These are phyloP conservation scores for Burhinus oedicnemus DNA, from an alignment of 2,113 vertebrate species.

Conservation along the genomic window DNA sequence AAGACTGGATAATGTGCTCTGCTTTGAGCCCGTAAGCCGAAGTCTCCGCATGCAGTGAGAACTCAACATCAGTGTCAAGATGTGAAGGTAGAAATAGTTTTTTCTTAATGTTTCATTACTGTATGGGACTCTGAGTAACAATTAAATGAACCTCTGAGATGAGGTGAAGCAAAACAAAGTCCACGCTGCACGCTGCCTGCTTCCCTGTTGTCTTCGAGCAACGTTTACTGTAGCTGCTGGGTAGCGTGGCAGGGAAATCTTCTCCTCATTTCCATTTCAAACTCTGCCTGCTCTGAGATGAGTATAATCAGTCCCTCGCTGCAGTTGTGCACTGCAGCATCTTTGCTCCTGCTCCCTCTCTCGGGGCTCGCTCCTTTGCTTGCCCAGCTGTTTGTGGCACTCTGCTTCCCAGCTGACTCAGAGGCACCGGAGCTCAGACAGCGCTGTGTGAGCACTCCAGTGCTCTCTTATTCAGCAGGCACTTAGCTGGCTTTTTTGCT, in stretches of 20 bases:
- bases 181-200: neutral
- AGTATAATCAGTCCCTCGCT: slow-evolving; percentile 9
- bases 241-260: slow-evolving; percentile 41
- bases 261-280: slow-evolving; percentile 59
- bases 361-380: slow-evolving; percentile 34
- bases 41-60: neutral
- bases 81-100: neutral
- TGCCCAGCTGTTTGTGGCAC: slow-evolving; percentile 44
- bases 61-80: neutral
- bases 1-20: neutral
- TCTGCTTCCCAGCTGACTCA: slow-evolving; percentile 27
- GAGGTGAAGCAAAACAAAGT: slow-evolving; percentile 43
- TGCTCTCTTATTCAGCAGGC: neutral
- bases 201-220: slow-evolving; percentile 49
- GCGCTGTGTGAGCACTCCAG: neutral
- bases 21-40: neutral
- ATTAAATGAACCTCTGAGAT: slow-evolving; percentile 50
- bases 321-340: slow-evolving; percentile 62
- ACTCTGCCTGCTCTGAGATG: slow-evolving; percentile 43
- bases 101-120: neutral
- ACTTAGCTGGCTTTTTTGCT: slow-evolving; percentile 2
- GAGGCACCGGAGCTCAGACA: neutral
- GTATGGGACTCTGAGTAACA: slow-evolving; percentile 14
- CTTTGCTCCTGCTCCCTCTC: slow-evolving; percentile 37
- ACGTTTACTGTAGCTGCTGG: slow-evolving; percentile 24